These are phyloP conservation scores for Parelbella ahira DNA, from an alignment of 2,888 invertebrate genomes.

Conservation along the genomic window DNA sequence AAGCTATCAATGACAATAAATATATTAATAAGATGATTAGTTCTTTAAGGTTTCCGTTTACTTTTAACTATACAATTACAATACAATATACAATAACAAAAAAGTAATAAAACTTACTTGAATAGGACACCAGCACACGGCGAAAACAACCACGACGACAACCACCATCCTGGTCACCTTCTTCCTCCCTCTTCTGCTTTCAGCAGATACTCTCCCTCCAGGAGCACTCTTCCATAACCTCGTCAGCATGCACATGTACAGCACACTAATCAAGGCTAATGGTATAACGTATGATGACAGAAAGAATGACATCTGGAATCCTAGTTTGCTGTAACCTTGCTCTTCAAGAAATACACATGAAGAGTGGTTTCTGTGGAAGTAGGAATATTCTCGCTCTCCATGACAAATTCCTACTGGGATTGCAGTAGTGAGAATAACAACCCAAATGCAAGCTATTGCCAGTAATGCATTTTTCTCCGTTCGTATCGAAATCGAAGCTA, in stretches of 20 bases:
- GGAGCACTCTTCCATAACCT: conserved; percentile 92
- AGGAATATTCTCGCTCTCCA: conserved; percentile 85
- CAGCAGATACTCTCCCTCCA: conserved; percentile 89
- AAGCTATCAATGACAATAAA: too few relatives aligned
- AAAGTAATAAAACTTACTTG: conserved; percentile 86
- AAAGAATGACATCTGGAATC: conserved; percentile 90
- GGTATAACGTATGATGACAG: conserved; percentile 94
- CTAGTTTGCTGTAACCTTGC: conserved; percentile 81
- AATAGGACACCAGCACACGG: conserved; percentile 96
- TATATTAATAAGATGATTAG: too few relatives aligned
- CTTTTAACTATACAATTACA: too few relatives aligned
- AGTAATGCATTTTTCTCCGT: conserved; percentile 90
- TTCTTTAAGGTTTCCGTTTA: too few relatives aligned
- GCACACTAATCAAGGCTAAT: conserved; percentile 89
- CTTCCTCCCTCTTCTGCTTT: conserved; percentile 90
- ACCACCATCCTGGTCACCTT: conserved; percentile 95
- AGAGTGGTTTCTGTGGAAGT: conserved; percentile 82
- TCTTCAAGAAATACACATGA: conserved; percentile 85
- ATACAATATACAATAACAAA: too few relatives aligned
- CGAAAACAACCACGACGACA: conserved; percentile 94
- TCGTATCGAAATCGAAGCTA: conserved; percentile 91
- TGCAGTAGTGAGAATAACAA: conserved; percentile 88
- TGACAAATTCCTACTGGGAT: conserved; percentile 89
- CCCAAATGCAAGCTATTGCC: conserved; percentile 90
- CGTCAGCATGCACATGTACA: conserved; percentile 94